Base-by-base conservation (phyloP, 2,888 invertebrate genomes). In the Colostygia pectinataria region DNA sequence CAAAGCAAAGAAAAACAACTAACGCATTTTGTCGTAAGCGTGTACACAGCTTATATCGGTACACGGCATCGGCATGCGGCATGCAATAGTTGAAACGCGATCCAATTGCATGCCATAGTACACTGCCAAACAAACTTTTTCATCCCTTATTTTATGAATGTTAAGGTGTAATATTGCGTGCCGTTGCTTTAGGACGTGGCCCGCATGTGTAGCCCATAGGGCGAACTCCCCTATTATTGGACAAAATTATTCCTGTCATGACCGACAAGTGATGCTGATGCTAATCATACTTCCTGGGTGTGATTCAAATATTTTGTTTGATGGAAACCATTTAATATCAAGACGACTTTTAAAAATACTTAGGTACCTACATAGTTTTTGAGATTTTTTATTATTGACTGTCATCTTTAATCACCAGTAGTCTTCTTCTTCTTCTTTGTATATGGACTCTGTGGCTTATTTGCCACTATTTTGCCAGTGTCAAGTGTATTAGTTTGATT, bases 91-190 rank as follows among this genome's bases (percentile, higher is more conserved):
- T 32, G 42, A 42, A 52, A 47, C 42, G 42, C 72, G 67, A 70
- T 78, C 74, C 77, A 71, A 76, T 80, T 72, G 80, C 83, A 77
- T 83, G 75, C 80, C 83, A 61, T 83, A 78, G 82, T 82, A 83
- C 77, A 41, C 3, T 32, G 37, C 36, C 28, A 53, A 24, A 33
- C 9, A 9, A 27, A 18, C 13, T 15, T 23, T 8, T 39, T 28
- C 39, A 27, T 10, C 43, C 45, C 36, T 43, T 54, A 51, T 37
- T 24, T 5, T 8, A 7, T 12, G 5, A 0, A 10, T 0, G 5
- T 14, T 54, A 54, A 51, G 43, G 43, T 43, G 36, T 6, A 57
- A 2, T 29, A 24, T 48, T 25, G 31, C 4, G 2, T 37, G 9
- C 9, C 27, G 20, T 28, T 15, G 12, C 4, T 18, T 18, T 28